These are phyloP conservation scores for Oreohelix idahoensis DNA, from an alignment of 1,140 invertebrate species.

Conservation along the genomic window DNA sequence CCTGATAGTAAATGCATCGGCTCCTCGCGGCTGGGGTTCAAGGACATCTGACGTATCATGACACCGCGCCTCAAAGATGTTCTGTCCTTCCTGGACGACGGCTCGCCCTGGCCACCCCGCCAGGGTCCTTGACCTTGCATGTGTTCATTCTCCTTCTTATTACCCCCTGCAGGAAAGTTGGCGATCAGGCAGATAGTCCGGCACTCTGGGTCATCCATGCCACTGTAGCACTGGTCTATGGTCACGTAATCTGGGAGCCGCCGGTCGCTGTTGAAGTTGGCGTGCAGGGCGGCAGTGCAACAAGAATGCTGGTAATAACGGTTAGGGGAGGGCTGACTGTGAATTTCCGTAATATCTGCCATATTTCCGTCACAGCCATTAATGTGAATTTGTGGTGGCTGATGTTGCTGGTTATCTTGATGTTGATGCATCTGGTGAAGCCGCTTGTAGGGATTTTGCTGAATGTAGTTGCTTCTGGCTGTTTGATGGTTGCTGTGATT, in stretches of 20 bases:
- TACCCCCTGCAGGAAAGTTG: conserved; percentile 17
- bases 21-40: conserved; percentile 20
- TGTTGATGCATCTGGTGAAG: neutral
- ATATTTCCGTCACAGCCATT: neutral
- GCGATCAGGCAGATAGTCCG: conserved; percentile 31
- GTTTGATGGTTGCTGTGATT: neutral
- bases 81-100: neutral
- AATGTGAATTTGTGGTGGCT: neutral
- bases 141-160: neutral
- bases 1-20: conserved; percentile 26
- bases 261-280: conserved; percentile 1
- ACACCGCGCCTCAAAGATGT: conserved; percentile 17
- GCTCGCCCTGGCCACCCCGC: neutral
- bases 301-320: neutral
- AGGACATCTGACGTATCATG: conserved; percentile 33
- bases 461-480: neutral
- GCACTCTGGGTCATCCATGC: conserved; percentile 21
- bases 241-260: conserved; percentile 33
- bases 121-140: neutral
- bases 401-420: neutral
- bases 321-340: neutral
- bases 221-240: conserved; percentile 37
- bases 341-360: neutral
- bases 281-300: neutral
- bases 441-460: neutral